Base-by-base conservation (phyloP, 2,888 invertebrate genomes). In the Lasius platythorax region DNA sequence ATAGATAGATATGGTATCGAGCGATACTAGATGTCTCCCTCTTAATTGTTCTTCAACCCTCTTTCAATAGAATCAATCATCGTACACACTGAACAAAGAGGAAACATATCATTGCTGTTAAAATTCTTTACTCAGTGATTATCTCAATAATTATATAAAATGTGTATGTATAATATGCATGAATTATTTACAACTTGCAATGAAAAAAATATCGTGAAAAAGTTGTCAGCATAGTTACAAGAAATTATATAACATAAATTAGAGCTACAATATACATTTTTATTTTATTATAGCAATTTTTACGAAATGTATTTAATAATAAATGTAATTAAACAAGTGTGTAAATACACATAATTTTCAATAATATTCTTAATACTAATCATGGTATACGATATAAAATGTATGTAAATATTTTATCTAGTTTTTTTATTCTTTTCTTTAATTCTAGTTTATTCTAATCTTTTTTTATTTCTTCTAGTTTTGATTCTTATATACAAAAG, bases 291-390 rank as follows among this genome's bases (percentile, higher is more conserved):
- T 8, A 72, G 33, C 61, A 72, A 50, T 33, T 61, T 23, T 81
- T 43, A 23, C 2, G 78, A 56, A 56, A 40, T 72, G 11, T 73
- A 82, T 84, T 67, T 84, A 11, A 61, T 81, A 84, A 73, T 82
- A 56, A 73, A 58, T 67, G 81, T 81, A 15, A n/a, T 50, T 82
- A 73, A 84, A 66, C 46, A 73, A 30, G 37, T 75, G 53, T 56
- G 67, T 40, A 30, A 56, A 68, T 75, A 28, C 50, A 75, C n/a
- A 78, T 30, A 67, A 30, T 56, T 56, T 11, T 9, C 43, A 43
- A 46, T 84, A 81, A 66, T 82, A 75, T 68, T 43, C 67, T 68
- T 18, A 79, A 40, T 73, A 79, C 18, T 46, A 46, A 70, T 61
- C 56, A 58, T 58, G 5, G 15, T 78, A 53, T 1, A 67, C 8